Evolutionary conservation across 2,797 vertebrate species (phyloP).

Genomic region (Mallotus villosus): DNA sequence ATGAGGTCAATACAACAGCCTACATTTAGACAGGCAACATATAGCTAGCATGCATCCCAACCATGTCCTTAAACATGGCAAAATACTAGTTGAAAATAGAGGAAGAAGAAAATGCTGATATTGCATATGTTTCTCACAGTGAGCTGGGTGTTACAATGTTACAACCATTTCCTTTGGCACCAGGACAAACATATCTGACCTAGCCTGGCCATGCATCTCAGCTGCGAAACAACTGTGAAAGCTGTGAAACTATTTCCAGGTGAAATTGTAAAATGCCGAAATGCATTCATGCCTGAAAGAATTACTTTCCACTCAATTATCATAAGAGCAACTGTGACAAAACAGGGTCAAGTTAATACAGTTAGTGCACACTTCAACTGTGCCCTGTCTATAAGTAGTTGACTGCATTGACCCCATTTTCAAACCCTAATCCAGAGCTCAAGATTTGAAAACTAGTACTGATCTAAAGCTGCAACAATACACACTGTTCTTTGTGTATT

Average conservation of each 20-base stretch:
- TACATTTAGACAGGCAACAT: not conserved
- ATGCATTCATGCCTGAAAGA: too few species aligned
- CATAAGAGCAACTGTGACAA: too few species aligned
- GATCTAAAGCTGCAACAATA: not conserved
- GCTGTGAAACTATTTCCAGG: too few species aligned
- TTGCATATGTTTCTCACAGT: not conserved
- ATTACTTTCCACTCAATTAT: too few species aligned
- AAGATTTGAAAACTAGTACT: not conserved
- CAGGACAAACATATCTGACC: too few species aligned
- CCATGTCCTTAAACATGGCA: not conserved
- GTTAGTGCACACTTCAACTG: not conserved
- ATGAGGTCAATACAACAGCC: not conserved
- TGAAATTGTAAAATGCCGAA: too few species aligned
- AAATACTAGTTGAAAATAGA: constrained; percentile 3
- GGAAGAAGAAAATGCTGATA: constrained; percentile 20
- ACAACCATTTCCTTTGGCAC: not conserved
- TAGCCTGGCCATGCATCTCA: too few species aligned
- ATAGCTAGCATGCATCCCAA: not conserved
- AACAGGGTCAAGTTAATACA: not conserved
- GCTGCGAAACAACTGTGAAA: too few species aligned
- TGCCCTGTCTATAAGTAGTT: not conserved
- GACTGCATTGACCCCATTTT: not conserved
- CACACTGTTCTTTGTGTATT: not conserved
- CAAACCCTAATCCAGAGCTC: not conserved
- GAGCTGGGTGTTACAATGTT: not conserved